Evolutionary conservation across 2,888 invertebrate species (phyloP), one percentile per base, ranked within the genome.

Genomic region (Plebejus argus): DNA sequence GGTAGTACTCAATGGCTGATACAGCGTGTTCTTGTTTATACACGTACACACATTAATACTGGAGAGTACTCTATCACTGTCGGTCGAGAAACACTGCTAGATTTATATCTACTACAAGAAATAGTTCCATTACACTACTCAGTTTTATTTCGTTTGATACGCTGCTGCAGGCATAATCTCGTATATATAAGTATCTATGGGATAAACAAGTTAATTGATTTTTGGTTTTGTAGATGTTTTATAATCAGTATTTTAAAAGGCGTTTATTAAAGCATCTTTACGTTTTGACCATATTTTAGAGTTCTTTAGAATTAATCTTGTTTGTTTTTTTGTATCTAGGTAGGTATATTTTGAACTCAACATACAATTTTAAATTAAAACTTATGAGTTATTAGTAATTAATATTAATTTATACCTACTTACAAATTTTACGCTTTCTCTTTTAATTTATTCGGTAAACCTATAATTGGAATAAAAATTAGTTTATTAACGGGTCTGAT

Each of bases 91-190:
- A 77, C 79, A 76, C 77, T 76, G 76, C 78, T 78, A 77, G 80
- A 81, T 81, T 80, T 78, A 81, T 80, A 82, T 81, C 81, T 79
- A 78, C 78, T 79, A 76, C 77, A 76, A 81, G 79, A 79, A 80
- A 80, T 80, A 79, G 76, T 80, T 78, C 78, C 79, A 81, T 79
- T 78, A 78, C 79, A 79, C 79, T 78, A 78, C 79, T 76, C 79
- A 76, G 74, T 80, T 78, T 79, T 78, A 76, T 77, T 79, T 74
- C 58, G 76, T 77, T 76, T 39, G 35, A 58, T 39, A 61, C 35
- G 49, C 66, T 66, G 61, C 58, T 66, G 45, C 28, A 66, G 39
- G 61, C 39, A 35, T 58, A 33, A 76, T 28, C 15, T 56, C n/a
- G 53, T 61, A 76, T 10, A n/a, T n/a, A n/a, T n/a, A n/a, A n/a